phyloP scores from a whole-genome alignment of 2,113 vertebrate genomes.

The Dicaeum eximium region DNA sequence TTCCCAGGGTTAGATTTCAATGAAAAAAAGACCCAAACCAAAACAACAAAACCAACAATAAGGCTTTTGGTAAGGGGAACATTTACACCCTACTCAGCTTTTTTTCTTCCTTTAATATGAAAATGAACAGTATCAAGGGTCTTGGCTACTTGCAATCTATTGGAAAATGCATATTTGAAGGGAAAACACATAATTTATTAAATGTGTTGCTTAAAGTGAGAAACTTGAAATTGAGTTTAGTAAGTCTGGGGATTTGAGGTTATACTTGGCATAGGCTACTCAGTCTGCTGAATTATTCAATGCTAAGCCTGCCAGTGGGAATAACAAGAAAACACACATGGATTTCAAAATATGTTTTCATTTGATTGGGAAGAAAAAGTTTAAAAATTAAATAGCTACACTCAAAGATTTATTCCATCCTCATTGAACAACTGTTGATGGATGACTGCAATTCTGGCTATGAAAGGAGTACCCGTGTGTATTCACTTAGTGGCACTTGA shows the following conservation, averaged over 20 bases:
- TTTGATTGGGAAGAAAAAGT: constrained; percentile 20
- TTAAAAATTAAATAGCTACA: constrained; percentile 26
- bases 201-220: constrained; percentile 63
- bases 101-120: constrained; percentile 60
- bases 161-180: constrained; percentile 58
- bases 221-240: constrained; percentile 67
- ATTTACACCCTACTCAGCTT: neutral
- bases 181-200: constrained; percentile 71
- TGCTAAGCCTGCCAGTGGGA: constrained; percentile 15
- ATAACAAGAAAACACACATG: constrained; percentile 30
- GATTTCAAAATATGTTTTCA: constrained; percentile 39
- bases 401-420: neutral
- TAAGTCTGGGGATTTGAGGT: constrained; percentile 50
- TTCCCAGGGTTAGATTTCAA: constrained; percentile 44
- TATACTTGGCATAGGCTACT: constrained; percentile 31
- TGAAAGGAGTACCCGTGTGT: neutral
- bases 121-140: constrained; percentile 48
- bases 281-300: constrained; percentile 64
- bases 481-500: neutral
- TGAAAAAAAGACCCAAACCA: neutral
- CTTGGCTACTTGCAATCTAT: constrained; percentile 5
- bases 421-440: neutral
- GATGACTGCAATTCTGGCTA: neutral
- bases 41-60: neutral
- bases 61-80: neutral